These are phyloP conservation scores for Drosophila equinoxialis DNA, from an alignment of 1,140 invertebrate species.

Conservation along the genomic window DNA sequence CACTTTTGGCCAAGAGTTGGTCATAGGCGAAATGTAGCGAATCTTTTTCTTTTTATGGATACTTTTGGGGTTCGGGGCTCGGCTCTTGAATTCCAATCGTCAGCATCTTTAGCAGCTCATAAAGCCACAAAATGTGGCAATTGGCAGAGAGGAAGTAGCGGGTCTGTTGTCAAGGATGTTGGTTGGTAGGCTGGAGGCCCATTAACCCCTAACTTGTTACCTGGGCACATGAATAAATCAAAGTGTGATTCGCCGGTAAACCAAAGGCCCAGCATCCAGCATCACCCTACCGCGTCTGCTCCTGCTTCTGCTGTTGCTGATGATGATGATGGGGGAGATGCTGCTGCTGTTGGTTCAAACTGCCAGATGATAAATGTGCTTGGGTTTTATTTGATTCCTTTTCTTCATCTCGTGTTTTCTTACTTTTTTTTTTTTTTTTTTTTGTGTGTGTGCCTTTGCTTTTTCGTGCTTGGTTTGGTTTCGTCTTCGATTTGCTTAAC, in stretches of 20 bases:
- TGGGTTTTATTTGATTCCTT: constrained; percentile 35
- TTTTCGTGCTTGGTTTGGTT: constrained; percentile 35
- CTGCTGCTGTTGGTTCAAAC: constrained; percentile 27
- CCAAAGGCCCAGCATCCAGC: neutral
- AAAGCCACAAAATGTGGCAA: constrained; percentile 52
- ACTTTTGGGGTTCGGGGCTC: neutral
- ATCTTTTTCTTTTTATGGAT: constrained; percentile 11
- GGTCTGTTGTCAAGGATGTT: neutral
- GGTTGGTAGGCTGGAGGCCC: constrained; percentile 36
- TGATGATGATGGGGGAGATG: too few relatives aligned
- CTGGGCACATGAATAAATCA: constrained; percentile 78
- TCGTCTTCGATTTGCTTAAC: constrained; percentile 78
- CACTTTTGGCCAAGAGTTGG: neutral
- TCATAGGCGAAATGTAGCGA: neutral
- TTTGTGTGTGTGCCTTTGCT: constrained; percentile 19
- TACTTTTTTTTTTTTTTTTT: neutral
- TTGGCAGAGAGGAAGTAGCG: constrained; percentile 14
- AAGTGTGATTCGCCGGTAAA: constrained; percentile 45
- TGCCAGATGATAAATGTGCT: constrained; percentile 70
- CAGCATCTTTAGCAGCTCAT: constrained; percentile 70
- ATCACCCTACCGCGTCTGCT: neutral
- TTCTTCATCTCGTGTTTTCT: neutral
- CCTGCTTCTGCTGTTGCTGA: neutral
- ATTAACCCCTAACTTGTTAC: constrained; percentile 71
- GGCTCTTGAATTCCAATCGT: neutral